Evolutionary conservation across 2,888 invertebrate genomes (phyloP).

Genomic region (Scaptomyza tumidula): DNA sequence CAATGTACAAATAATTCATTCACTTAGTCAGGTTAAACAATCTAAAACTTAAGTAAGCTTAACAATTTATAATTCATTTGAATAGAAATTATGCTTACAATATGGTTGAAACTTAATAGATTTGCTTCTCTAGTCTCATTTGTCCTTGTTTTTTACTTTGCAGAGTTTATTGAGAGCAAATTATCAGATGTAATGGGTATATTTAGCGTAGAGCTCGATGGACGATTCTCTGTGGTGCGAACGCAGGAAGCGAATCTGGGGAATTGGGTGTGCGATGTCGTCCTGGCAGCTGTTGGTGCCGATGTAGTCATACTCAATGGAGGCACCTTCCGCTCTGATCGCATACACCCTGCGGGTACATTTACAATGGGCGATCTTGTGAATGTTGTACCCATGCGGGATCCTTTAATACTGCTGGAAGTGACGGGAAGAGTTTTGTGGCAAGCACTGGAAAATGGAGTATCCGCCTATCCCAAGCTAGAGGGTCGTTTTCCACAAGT

Average conservation of each 20-base stretch:
- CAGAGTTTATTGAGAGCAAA: constrained; percentile 92
- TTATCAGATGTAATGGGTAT: constrained; percentile 93
- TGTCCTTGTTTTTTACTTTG: constrained; percentile 39
- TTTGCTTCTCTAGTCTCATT: not conserved
- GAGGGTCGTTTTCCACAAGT: constrained; percentile 95
- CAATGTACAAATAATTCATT: too few species aligned
- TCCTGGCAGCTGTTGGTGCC: constrained; percentile 93
- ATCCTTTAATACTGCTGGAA: constrained; percentile 91
- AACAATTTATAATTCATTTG: too few species aligned
- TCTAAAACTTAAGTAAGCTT: not conserved
- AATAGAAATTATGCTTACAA: too few species aligned
- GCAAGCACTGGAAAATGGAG: constrained; percentile 92
- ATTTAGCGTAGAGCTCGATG: constrained; percentile 94
- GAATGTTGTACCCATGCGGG: constrained; percentile 93
- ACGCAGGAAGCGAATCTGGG: constrained; percentile 95
- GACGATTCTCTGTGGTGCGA: constrained; percentile 91
- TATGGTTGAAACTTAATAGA: too few species aligned
- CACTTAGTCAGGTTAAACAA: too few species aligned
- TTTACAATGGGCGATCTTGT: constrained; percentile 94
- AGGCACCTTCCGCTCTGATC: constrained; percentile 85
- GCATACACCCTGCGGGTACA: constrained; percentile 90
- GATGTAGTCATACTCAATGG: constrained; percentile 94
- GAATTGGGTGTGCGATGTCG: constrained; percentile 92
- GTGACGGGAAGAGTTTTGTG: constrained; percentile 89
- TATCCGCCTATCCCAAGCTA: constrained; percentile 93